Evolutionary conservation across 2,888 invertebrate genomes (phyloP).

Genomic region (Aphrophora alni): DNA sequence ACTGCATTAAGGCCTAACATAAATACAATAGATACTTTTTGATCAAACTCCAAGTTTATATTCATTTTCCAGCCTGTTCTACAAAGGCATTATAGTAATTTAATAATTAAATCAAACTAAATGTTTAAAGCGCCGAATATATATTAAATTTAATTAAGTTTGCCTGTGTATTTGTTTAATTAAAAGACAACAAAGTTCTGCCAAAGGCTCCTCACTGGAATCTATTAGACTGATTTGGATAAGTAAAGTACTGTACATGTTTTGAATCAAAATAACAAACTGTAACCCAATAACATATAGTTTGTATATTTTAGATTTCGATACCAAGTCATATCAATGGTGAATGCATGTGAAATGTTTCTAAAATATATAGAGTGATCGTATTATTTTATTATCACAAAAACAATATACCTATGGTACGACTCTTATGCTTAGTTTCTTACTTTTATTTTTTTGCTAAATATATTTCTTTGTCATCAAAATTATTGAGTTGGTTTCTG

Average conservation of each 20-base stretch:
- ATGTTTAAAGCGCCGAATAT: neutral
- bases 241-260: neutral
- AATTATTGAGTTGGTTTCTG: too few species aligned
- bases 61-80: neutral
- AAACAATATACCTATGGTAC: neutral
- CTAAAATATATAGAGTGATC: neutral
- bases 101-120: neutral
- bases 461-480: too few species aligned
- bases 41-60: neutral
- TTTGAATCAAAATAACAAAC: neutral
- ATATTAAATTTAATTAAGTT: neutral
- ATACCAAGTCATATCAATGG: neutral
- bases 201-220: neutral
- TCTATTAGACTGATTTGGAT: neutral
- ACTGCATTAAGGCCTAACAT: neutral
- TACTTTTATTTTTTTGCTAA: too few species aligned
- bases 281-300: neutral
- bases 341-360: neutral
- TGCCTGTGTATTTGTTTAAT: neutral
- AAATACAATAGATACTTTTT: neutral
- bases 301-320: neutral
- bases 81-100: neutral
- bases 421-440: too few species aligned
- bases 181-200: neutral
- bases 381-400: neutral